These are phyloP conservation scores for Drepana falcataria DNA, from an alignment of 2,888 invertebrate genomes.

Conservation along the genomic window DNA sequence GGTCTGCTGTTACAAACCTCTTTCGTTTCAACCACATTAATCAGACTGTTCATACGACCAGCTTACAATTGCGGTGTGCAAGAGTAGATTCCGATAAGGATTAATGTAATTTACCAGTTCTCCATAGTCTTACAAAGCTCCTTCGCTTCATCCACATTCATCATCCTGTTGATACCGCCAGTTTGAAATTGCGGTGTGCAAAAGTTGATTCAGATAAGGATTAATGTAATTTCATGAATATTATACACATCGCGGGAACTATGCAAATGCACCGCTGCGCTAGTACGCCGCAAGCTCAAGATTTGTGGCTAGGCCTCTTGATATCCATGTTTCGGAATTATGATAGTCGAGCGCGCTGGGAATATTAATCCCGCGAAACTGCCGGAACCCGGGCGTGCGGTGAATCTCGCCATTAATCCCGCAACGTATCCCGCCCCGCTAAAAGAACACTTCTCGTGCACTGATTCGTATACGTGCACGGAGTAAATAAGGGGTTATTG, in stretches of 20 bases:
- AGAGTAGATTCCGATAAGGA: too few species aligned
- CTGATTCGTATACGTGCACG: conserved; percentile 1
- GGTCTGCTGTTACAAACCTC: too few species aligned
- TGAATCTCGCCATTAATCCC: conserved; percentile 5
- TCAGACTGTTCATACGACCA: too few species aligned
- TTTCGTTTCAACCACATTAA: too few species aligned
- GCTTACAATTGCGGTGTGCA: too few species aligned
- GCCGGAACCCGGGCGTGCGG: conserved; percentile 14
- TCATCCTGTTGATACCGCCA: too few species aligned
- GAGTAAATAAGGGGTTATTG: not conserved
- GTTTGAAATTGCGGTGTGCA: too few species aligned
- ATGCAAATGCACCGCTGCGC: conserved; percentile 31
- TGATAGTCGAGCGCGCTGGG: conserved; percentile 45
- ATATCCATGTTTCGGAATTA: conserved; percentile 55
- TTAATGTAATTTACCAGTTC: too few species aligned
- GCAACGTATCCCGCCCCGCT: conserved; percentile 1
- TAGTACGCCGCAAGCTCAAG: conserved; percentile 44
- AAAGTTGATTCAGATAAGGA: too few species aligned
- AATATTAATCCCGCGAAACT: conserved; percentile 52
- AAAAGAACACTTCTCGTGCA: conserved; percentile 3
- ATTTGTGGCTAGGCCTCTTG: conserved; percentile 52
- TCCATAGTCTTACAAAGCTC: too few species aligned
- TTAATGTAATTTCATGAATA: not conserved
- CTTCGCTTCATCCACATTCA: too few species aligned
- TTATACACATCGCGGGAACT: conserved; percentile 4